Evolutionary conservation across 2,113 vertebrate genomes (phyloP), one percentile per base, ranked within the genome.

Genomic region (Microcebus tavaratra): DNA sequence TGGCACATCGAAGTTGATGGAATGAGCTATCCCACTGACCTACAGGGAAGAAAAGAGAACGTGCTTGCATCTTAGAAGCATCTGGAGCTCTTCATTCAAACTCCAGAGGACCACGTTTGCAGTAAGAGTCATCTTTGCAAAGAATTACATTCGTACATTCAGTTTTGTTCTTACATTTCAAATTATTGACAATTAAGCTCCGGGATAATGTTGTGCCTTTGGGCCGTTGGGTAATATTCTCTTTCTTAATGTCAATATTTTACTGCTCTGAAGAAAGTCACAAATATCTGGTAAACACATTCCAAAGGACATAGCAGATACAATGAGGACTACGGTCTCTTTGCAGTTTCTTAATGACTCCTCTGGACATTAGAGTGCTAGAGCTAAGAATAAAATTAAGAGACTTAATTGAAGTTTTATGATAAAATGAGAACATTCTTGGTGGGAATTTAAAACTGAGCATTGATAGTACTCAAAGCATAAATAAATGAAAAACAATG

Each of bases 381-480:
- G 0, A 65, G 29, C 59, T 63, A 81, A 83, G 25, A 8, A 65
- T 42, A 94, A 93, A 36, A 78, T 34, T 20, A 59, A 70, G 70
- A 90, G 17, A 75, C 53, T 61, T 53, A 59, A 88, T 34, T 87
- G 8, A 88, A 88, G 55, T 61, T 97, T 95, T 65, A 67, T 29
- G 53, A 82, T 63, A 94, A 75, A 95, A 86, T 75, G 29, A 79
- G 75, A 97, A 84, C 61, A 70, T 63, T 15, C 27, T 76, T 61
- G 0, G 68, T 45, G 55, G 57, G 25, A 81, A 65, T 50, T 90
- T 72, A 68, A 94, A 90, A 83, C 65, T 91, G 50, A 95, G 45
- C 36, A 59, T 3, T 68, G 53, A 90, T 67, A 45, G 45, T 45
- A 79, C 59, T 86, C 53, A 67, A 48, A 81, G 20, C 50, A 63